phyloP scores from a whole-genome alignment of 2,888 invertebrate species.

The Euclidia mi region DNA sequence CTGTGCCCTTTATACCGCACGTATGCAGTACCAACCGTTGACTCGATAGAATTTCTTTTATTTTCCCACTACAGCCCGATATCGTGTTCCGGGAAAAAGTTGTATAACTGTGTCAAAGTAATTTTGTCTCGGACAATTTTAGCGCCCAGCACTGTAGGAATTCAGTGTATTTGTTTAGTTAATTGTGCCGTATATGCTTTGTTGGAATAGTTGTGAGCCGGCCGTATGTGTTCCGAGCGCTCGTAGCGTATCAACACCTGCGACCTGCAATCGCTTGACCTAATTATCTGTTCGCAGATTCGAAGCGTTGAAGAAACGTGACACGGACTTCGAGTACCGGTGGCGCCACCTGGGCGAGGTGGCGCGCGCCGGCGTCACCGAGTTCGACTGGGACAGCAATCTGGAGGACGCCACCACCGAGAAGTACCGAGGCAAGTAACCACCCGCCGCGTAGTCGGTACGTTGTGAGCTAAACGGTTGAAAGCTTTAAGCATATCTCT shows the following conservation, averaged over 20 bases:
- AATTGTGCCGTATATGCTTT: conserved; percentile 47
- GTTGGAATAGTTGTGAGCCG: conserved; percentile 13
- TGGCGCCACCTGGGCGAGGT: conserved; percentile 96
- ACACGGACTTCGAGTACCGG: conserved; percentile 94
- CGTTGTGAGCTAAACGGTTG: too few species aligned
- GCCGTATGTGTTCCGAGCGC: conserved; percentile 22
- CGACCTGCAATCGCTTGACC: conserved; percentile 29
- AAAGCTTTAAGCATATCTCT: too few species aligned
- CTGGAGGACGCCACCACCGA: conserved; percentile 92
- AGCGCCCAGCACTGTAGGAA: conserved; percentile 4
- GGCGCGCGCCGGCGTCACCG: conserved; percentile 93
- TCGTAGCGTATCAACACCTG: conserved; percentile 34
- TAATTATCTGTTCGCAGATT: conserved; percentile 89
- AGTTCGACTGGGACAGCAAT: conserved; percentile 97
- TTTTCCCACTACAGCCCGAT: conserved; percentile 37
- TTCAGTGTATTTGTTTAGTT: conserved; percentile 27
- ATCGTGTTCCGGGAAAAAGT: conserved; percentile 28
- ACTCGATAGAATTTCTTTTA: conserved; percentile 57
- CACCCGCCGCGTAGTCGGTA: too few species aligned
- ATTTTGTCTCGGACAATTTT: conserved; percentile 42
- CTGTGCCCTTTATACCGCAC: conserved; percentile 56
- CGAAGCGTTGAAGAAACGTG: conserved; percentile 94
- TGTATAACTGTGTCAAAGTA: conserved; percentile 46
- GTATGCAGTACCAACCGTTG: conserved; percentile 53
- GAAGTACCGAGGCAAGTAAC: conserved; percentile 83